Evolutionary conservation across 2,888 invertebrate genomes (phyloP), one percentile per base, ranked within the genome.

Genomic region (Parapristionchus giblindavisi): DNA sequence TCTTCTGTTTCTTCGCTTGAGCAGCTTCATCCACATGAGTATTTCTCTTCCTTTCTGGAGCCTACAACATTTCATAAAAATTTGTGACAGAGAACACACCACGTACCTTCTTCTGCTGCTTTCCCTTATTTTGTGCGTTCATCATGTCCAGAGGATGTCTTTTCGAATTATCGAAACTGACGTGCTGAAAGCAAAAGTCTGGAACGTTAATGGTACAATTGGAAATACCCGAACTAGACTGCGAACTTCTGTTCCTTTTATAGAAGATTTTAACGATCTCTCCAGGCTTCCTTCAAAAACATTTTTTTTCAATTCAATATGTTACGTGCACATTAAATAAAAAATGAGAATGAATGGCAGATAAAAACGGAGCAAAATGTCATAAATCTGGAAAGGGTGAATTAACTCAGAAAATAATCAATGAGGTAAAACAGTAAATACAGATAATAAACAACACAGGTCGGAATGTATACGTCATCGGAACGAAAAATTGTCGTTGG

Each of bases 1-100:
- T 52, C 68, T 68, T 68, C 27, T 43, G 29, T 36, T 68, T 68
- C 48, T 68, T 68, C n/a, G 51, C 34, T n/a, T 52, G 36, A 4
- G 32, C 36, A 14, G 32, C 34, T 17, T 68, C 52, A 17, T 21
- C 24, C n/a, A 52, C n/a, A 14, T n/a, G n/a, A n/a, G 68, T 68
- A 24, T 52, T 68, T 17, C 68, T 32, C 34, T 68, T 68, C 36
- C 68, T 51, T 27, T 68, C 65, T 11, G 40, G 17, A 17, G 21
- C 17, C 68, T 65, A 14, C 54, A 54, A 54, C 6, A 58, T 58
- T 21, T 60, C 14, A n/a, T 34, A 60, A 34, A 60, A 60, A 29
- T 60, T 5, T 1, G 60, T 40, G 3, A 21, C 38, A 63, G 14
- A 8, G 40, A n/a, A 21, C 17, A 32, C 14, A 43, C 2, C 4